Base-by-base conservation (phyloP, 2,888 invertebrate genomes). In the Pandemis heparana region DNA sequence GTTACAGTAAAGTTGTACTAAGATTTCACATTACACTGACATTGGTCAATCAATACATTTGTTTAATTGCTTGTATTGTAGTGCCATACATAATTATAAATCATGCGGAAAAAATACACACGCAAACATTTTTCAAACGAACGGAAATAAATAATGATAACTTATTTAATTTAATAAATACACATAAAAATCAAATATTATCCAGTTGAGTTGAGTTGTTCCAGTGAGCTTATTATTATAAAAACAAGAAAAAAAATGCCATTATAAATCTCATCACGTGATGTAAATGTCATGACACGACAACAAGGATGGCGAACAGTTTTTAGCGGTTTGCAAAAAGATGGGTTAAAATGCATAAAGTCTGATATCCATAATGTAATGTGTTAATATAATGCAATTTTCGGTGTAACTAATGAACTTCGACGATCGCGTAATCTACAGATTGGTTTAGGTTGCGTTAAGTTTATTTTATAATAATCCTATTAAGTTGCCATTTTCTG, bases 61-160 rank as follows among this genome's bases (percentile, higher is more conserved):
- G 16, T 53, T 53, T 8, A 23, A 56, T 56, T 12, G 51, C 56
- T 23, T 10, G 23, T 56, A 56, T 23, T 23, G 23, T 56, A 56
- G 18, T 56, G 56, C 18, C 53, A 8, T 59, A 32, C 53, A 8
- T 59, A 32, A 59, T 38, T 18, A 38, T 39, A 39, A 38, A 39
- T 14, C 59, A 60, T 39, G n/a, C 12, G 38, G n/a, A 32, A 39
- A 60, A 4, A 60, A 60, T 60, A 60, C 39, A 60, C 60, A 39
- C 60, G n/a, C 60, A 60, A 39, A 60, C 39, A 39, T 23, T 18
- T 60, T 39, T 16, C 56, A 60, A 60, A n/a, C 43, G 12, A 38
- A 14, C 4, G 23, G 23, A 12, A 12, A 56, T 56, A 56, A 56
- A 56, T 23, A 56, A 56, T 39, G n/a, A 39, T 39, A 38, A n/a